Percentiles rank a stretch among this genome's conserved stretches.
These are phyloP conservation scores for Cryptomyrus ogoouensis DNA, from an alignment of 2,113 vertebrate genomes.

Conservation along the genomic window DNA sequence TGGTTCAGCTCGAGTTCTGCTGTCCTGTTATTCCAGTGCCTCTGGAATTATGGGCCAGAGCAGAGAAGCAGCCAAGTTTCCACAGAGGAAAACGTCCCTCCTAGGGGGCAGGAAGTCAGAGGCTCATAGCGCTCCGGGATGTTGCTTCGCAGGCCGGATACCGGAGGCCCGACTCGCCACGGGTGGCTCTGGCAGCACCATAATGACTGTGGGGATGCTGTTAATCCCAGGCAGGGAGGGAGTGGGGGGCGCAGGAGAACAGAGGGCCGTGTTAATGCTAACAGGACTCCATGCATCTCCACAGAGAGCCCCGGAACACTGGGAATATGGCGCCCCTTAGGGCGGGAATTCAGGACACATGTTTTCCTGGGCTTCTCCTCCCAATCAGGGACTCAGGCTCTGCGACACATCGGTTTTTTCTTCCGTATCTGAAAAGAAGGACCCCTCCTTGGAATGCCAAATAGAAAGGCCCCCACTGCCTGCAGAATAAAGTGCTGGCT, in stretches of 20 bases:
- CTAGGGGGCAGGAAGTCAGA: background rate
- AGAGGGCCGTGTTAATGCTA: background rate
- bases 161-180: background rate
- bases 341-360: background rate
- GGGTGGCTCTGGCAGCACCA: background rate
- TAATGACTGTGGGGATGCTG: slow-evolving; percentile 17
- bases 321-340: background rate
- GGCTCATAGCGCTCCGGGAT: background rate
- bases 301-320: background rate
- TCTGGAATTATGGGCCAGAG: background rate
- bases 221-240: background rate
- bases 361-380: background rate
- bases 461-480: background rate
- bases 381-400: background rate
- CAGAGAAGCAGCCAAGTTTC: background rate
- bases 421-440: background rate
- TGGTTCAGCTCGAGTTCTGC: background rate
- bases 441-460: background rate
- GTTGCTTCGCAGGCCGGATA: background rate
- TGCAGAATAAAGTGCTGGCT: background rate
- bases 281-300: background rate
- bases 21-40: background rate
- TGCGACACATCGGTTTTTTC: background rate
- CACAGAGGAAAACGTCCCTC: background rate
- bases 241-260: background rate